Conservation (phyloP, 2,797 vertebrate genomes). For the Chrysocyon brachyurus region DNA sequence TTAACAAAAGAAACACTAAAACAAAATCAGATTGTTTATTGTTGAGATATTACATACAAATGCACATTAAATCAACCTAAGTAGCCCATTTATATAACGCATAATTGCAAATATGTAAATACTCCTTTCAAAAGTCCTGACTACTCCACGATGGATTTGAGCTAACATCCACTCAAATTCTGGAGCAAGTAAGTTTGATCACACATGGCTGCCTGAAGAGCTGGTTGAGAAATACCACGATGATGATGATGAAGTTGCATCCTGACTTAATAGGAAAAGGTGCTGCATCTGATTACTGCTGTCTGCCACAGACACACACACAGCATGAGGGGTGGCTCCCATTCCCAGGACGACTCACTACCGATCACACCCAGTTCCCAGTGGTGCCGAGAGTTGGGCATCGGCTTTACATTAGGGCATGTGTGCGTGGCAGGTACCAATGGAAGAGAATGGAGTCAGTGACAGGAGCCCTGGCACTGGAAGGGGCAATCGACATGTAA, state of each 20-base stretch:
- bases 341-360: not conserved
- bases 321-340: rapidly evolving
- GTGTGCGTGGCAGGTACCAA: not conserved
- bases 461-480: not conserved
- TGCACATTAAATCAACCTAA: not conserved
- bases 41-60: not conserved
- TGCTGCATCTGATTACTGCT: not conserved
- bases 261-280: not conserved
- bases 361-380: too few species aligned
- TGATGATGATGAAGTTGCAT: not conserved
- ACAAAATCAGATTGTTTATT: not conserved
- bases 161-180: not conserved
- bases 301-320: not conserved
- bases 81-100: not conserved
- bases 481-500: not conserved
- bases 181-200: not conserved
- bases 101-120: not conserved
- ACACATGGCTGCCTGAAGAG: not conserved
- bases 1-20: not conserved
- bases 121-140: not conserved
- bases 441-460: not conserved
- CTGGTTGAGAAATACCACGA: not conserved
- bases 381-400: not conserved
- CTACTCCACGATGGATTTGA: not conserved
- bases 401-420: not conserved